Conservation (phyloP, 2,888 invertebrate species). For the Neuroscelio doddi region DNA sequence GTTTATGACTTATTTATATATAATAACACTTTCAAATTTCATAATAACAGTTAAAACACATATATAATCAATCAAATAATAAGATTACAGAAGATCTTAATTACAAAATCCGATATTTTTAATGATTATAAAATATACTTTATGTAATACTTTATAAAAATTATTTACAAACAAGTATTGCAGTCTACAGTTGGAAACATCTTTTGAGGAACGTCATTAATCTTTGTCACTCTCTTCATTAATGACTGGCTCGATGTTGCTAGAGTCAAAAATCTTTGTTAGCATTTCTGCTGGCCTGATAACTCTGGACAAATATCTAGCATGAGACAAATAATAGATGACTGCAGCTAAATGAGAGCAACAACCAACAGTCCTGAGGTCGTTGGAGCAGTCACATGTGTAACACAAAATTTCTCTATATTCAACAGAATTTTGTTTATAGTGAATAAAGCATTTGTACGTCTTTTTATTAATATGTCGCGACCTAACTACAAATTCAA, state of each 20-base stretch:
- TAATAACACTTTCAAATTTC: too few relatives aligned
- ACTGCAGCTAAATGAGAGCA: constrained; percentile 15
- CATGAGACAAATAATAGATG: constrained; percentile 32
- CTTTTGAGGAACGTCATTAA: too few relatives aligned
- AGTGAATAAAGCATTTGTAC: constrained; percentile 23
- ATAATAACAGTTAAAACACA: too few relatives aligned
- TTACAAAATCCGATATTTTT: too few relatives aligned
- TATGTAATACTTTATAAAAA: too few relatives aligned
- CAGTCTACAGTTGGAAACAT: too few relatives aligned
- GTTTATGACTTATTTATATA: too few relatives aligned
- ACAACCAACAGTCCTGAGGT: constrained; percentile 16
- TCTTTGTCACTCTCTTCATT: constrained; percentile 26
- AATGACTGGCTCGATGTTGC: constrained; percentile 18
- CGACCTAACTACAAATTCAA: constrained; percentile 23
- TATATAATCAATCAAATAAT: too few relatives aligned
- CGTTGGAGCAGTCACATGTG: constrained; percentile 22
- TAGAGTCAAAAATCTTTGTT: constrained; percentile 15
- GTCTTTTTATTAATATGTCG: constrained; percentile 15
- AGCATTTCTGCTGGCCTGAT: constrained; percentile 23
- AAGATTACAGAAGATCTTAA: too few relatives aligned
- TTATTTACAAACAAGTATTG: too few relatives aligned
- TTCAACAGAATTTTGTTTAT: constrained; percentile 11
- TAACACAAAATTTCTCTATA: constrained; percentile 2
- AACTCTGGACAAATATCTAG: constrained; percentile 28
- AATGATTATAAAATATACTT: too few relatives aligned